phyloP scores from a whole-genome alignment of 2,113 vertebrate genomes.

The Elaphurus davidianus region DNA sequence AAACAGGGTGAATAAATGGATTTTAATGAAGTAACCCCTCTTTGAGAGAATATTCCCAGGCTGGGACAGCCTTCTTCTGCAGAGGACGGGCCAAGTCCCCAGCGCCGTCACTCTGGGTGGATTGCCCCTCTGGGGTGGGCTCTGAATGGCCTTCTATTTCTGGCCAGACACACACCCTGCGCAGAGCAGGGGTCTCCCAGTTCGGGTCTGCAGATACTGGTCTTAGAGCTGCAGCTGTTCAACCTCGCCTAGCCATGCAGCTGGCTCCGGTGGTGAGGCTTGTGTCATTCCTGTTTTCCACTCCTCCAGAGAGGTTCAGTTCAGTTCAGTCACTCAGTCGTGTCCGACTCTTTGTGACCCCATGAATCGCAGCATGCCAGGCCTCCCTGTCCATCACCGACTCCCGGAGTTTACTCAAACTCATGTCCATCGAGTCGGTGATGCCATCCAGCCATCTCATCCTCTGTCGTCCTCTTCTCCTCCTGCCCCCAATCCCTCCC shows the following conservation, averaged over 20 bases:
- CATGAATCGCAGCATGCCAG: too few relatives aligned
- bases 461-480: too few relatives aligned
- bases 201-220: fast-evolving
- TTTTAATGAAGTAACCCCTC: background rate
- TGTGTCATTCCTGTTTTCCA: background rate
- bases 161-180: background rate
- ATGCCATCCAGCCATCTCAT: too few relatives aligned
- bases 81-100: background rate
- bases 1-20: too few relatives aligned
- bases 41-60: too few relatives aligned
- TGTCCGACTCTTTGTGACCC: too few relatives aligned
- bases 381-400: too few relatives aligned
- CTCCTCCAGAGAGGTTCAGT: background rate
- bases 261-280: background rate
- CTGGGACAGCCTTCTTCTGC: background rate
- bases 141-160: background rate
- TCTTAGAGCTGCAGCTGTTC: background rate
- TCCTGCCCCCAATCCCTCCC: too few relatives aligned
- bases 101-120: background rate
- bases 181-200: background rate
- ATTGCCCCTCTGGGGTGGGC: background rate
- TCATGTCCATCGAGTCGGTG: too few relatives aligned
- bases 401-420: too few relatives aligned
- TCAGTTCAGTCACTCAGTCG: too few relatives aligned
- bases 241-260: background rate